Evolutionary conservation across 2,797 vertebrate species (phyloP), one percentile per base, ranked within the genome.

Genomic region (Eremophila alpestris): DNA sequence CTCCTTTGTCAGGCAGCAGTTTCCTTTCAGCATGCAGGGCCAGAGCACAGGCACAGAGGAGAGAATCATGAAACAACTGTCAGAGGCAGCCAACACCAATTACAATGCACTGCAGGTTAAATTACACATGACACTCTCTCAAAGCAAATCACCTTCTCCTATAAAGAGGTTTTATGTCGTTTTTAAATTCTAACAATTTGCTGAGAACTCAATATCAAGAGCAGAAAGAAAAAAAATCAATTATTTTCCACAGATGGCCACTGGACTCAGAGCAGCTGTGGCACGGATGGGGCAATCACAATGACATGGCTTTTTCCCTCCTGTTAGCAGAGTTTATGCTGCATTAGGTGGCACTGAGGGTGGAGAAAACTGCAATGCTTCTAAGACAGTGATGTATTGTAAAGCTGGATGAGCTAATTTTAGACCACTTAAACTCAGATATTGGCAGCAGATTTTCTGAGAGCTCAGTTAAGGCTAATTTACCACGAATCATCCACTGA

Each of bases 381-480:
- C 79, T 81, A 41, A 86, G 85, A 91, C 91, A 95, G 52, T 71
- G 94, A 95, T 91, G 51, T 55, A 94, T 86, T 75, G 46, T 45
- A 63, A 62, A 88, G 49, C 46, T 65, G 65, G 76, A 60, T 62
- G 45, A 86, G 65, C 79, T 95, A 93, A 91, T 88, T 94, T 94
- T 96, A 91, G 85, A 83, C 51, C 89, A 90, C 93, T 94, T 89
- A 94, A 85, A 83, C 54, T 89, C 87, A 95, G 87, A 91, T 93
- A 94, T 70, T 43, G 65, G 85, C 79, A 91, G 89, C 65, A 91
- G 54, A 67, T 94, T 96, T 92, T 73, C 81, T 43, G 76, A 95
- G 76, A 94, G 90, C 89, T 96, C 93, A 62, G 93, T 95, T 96
- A 93, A 90, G 77, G 54, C 76, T 91, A 91, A 93, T 94, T 96